Evolutionary conservation across 2,797 vertebrate species (phyloP).

Genomic region (Lacerta bilineata): DNA sequence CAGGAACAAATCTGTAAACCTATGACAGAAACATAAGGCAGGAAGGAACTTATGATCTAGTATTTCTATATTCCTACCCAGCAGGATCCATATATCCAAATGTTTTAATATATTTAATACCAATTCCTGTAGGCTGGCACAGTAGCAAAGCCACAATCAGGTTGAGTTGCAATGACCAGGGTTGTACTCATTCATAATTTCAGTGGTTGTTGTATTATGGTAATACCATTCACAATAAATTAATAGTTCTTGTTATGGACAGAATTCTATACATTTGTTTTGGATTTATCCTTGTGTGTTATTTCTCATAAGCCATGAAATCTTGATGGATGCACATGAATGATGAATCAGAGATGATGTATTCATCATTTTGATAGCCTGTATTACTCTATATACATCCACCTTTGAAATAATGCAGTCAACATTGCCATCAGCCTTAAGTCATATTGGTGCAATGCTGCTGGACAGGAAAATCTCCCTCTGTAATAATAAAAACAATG

Average conservation of each 20-base stretch:
- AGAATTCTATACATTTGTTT: background rate
- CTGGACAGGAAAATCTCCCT: background rate
- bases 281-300: background rate
- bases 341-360: background rate
- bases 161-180: too few relatives aligned
- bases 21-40: background rate
- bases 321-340: background rate
- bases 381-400: background rate
- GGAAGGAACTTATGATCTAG: background rate
- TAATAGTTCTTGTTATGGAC: background rate
- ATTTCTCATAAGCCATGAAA: background rate
- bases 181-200: background rate
- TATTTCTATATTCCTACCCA: background rate
- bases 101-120: slow-evolving; percentile 12
- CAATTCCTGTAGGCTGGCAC: background rate
- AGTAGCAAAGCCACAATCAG: background rate
- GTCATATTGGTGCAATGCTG: background rate
- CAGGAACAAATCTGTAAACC: background rate
- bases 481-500: background rate
- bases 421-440: too few relatives aligned
- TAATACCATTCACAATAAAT: background rate
- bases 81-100: background rate
- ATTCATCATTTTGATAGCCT: background rate
- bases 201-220: background rate
- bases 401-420: background rate